Evolutionary conservation across 2,888 invertebrate species (phyloP).

Genomic region (Pherbina coryleti): DNA sequence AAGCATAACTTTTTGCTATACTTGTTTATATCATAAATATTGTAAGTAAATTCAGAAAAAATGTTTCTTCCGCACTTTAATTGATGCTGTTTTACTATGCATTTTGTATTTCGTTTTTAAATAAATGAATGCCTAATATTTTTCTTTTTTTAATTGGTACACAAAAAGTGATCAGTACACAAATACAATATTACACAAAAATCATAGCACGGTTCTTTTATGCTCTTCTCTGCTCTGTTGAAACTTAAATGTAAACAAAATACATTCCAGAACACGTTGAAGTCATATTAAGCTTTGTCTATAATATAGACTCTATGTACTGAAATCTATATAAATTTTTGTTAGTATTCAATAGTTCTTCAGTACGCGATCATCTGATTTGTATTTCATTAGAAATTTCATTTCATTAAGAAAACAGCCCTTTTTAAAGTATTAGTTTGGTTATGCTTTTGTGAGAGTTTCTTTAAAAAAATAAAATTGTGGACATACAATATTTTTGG

Average conservation of each 20-base stretch:
- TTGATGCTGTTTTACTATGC: neutral
- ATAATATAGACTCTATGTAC: neutral
- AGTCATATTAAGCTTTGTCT: conserved; percentile 49
- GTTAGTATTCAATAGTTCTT: conserved; percentile 40
- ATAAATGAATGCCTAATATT: neutral
- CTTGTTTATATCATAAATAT: neutral
- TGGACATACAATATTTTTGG: too few relatives aligned
- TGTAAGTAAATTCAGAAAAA: neutral
- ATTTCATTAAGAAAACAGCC: too few relatives aligned
- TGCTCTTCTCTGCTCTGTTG: neutral
- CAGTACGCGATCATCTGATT: conserved; percentile 26
- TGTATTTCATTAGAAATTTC: neutral
- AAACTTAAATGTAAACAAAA: conserved; percentile 61
- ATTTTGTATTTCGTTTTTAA: neutral
- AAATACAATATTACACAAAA: conserved; percentile 28
- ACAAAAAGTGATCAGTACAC: conserved; percentile 37
- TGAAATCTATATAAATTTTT: conserved; percentile 12
- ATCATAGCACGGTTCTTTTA: conserved; percentile 46
- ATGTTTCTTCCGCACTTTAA: neutral
- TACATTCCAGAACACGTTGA: conserved; percentile 62
- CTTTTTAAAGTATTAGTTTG: neutral
- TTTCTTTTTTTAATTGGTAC: neutral
- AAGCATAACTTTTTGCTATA: too few relatives aligned
- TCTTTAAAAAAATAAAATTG: neutral
- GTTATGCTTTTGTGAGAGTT: neutral